Percentiles rank a stretch among this genome's conserved stretches.
Evolutionary conservation across 2,113 vertebrate species (phyloP).

Genomic region (Lepus europaeus): DNA sequence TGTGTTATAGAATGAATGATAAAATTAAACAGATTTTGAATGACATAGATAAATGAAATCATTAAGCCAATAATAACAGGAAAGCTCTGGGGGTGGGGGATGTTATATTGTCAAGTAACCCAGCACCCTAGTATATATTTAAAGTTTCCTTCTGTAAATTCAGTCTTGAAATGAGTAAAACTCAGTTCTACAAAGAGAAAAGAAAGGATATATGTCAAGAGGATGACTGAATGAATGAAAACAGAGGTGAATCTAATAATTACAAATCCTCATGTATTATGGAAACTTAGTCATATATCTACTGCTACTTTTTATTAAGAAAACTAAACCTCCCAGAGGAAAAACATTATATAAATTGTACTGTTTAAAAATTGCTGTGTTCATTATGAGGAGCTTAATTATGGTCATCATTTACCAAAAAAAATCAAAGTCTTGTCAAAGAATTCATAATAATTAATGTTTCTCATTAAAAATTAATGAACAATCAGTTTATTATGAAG

Average conservation of each 20-base stretch:
- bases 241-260: background rate
- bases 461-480: conserved; percentile 87
- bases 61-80: conserved; percentile 45
- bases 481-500: conserved; percentile 77
- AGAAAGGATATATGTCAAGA: background rate
- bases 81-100: background rate
- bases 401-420: conserved; percentile 86
- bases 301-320: conserved; percentile 83
- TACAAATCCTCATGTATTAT: conserved; percentile 29
- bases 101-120: background rate
- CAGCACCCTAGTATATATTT: background rate
- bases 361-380: conserved; percentile 87
- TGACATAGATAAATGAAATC: conserved; percentile 21
- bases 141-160: background rate
- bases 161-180: conserved; percentile 29
- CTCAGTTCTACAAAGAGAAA: background rate
- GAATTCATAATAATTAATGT: conserved; percentile 87
- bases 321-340: conserved; percentile 80
- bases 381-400: conserved; percentile 88
- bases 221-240: background rate
- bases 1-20: conserved; percentile 9
- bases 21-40: conserved; percentile 41
- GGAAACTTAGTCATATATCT: conserved; percentile 74
- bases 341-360: conserved; percentile 85
- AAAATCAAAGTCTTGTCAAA: conserved; percentile 84